Evolutionary conservation across 2,113 vertebrate species (phyloP), one percentile per base, ranked within the genome.

Genomic region (Paratilapia polleni): DNA sequence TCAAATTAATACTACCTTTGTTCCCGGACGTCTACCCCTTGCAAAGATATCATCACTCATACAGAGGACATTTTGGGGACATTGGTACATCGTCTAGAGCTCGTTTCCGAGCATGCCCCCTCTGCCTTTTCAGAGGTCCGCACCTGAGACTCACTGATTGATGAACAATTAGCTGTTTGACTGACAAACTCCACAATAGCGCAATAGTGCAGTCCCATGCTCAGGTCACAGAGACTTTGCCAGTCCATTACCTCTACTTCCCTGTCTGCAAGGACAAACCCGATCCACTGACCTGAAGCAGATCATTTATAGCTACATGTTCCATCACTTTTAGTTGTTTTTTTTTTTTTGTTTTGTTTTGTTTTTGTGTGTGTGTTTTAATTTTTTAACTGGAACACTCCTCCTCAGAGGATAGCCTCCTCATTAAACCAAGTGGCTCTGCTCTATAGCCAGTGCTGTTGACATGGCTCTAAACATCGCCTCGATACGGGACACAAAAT

Each of bases 401-500:
- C 62, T 73, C 86, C 54, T 62, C 79, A 78, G 83, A 93, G 86
- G 87, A 91, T 63, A 20, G 54, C 59, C 62, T 78, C 87, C 80
- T 15, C 78, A 66, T 34, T 17, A 70, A 78, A 89, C 47, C 86
- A 41, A 87, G 91, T 59, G 79, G 82, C 87, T 85, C 87, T 62
- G 38, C 84, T 92, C 89, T 63, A 36, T 70, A 47, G 85, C 90
- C 85, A 54, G 59, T 41, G 36, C 78, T 38, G 78, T 84, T 94
- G 93, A 78, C 95, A 99, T 99, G 98, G 97, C 98, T 95, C 97
- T 99, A 95, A 99, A 98, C 96, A 97, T 98, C 80, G 96, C 98
- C 88, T 98, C 98, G 0, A 98, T 99, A 89, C 97, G 98, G 96
- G 98, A 99, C 90, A 99, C 98, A 89, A 99, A 99, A 94, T 99